phyloP scores from a whole-genome alignment of 2,888 invertebrate species.

The Neoitamus cyanurus region DNA sequence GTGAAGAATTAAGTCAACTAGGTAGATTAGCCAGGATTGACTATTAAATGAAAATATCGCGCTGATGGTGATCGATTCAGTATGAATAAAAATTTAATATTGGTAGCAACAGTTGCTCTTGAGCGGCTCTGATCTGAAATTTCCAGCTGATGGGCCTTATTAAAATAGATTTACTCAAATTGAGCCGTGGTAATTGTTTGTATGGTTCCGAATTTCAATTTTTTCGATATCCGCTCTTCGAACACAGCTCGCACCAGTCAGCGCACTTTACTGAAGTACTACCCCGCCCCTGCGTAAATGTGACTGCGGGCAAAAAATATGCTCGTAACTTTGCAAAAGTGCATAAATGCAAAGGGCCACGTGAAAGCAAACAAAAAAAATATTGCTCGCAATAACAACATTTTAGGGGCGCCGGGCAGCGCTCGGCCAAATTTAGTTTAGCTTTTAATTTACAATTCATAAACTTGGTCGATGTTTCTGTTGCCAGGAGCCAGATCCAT shows the following conservation, averaged over 20 bases:
- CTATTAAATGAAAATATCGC: neutral
- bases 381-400: conserved; percentile 11
- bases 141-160: neutral
- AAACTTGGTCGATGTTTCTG: conserved; percentile 2
- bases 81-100: neutral
- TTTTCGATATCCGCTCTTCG: neutral
- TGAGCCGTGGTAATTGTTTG: neutral
- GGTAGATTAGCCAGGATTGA: neutral
- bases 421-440: conserved; percentile 34
- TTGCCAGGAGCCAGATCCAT: conserved; percentile 42
- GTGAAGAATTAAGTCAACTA: neutral
- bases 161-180: neutral
- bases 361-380: neutral
- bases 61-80: neutral
- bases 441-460: conserved; percentile 46
- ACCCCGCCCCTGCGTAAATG: neutral
- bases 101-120: neutral
- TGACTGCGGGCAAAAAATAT: neutral
- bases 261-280: neutral
- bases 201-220: neutral
- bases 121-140: neutral
- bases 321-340: neutral
- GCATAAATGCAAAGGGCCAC: neutral
- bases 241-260: neutral
- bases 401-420: neutral